A percentile compares a stretch with the other conserved stretches of the same genome.
phyloP scores from a whole-genome alignment of 1,140 invertebrate species.

The Calliphora vicina region DNA sequence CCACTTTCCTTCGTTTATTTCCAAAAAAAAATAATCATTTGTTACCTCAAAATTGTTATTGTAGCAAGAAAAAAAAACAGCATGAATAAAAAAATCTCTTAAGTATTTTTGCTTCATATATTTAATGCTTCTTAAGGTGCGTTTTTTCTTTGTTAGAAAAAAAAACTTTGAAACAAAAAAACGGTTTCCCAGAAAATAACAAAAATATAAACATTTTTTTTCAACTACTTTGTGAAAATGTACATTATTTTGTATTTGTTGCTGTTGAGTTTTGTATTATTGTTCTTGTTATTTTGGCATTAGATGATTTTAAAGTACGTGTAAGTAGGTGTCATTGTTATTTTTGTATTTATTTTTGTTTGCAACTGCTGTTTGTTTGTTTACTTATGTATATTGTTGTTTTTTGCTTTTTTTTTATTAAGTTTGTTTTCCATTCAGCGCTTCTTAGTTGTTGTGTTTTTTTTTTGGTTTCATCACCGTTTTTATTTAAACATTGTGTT shows the following conservation, averaged over 20 bases:
- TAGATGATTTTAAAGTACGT: neutral
- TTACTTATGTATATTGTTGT: too few species aligned
- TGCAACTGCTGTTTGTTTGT: neutral
- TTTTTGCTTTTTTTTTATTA: too few species aligned
- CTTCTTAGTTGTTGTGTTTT: neutral
- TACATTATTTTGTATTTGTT: neutral
- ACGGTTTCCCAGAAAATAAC: too few species aligned
- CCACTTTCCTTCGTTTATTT: neutral
- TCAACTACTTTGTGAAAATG: too few species aligned
- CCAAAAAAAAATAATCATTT: neutral
- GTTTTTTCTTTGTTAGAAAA: neutral
- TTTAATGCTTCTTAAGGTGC: neutral
- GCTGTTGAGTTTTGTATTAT: neutral
- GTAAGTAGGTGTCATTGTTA: neutral
- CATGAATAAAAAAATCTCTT: neutral
- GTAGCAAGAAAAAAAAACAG: neutral
- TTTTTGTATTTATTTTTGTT: neutral
- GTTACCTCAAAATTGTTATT: neutral
- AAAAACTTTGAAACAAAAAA: neutral
- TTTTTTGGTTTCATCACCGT: neutral
- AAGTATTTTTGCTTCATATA: neutral
- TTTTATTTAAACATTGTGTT: neutral
- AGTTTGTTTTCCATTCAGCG: neutral
- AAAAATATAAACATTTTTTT: too few species aligned
- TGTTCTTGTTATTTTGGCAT: neutral